Base-by-base conservation (phyloP, 2,888 invertebrate species). In the Drosophila lacicola region DNA sequence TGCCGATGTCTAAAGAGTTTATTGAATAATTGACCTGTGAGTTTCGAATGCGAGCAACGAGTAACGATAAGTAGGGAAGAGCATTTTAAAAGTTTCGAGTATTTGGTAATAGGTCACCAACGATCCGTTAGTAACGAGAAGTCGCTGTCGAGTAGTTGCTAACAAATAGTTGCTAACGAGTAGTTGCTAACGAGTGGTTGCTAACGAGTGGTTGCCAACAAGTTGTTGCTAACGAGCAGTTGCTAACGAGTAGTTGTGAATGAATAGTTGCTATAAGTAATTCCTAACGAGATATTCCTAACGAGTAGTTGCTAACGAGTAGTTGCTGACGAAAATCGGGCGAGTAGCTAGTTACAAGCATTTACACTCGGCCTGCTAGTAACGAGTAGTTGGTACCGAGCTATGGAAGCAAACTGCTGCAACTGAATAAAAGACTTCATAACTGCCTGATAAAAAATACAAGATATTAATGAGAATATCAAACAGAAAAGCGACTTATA, bases 11-110 rank as follows among this genome's bases (percentile, higher is more conserved):
- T 17, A 29, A 21, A 44, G 8, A 14, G 50, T 51, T 34, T 25
- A 51, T 58, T 51, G 33, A 25, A 50, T 58, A 25, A 58, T 51
- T 49, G 50, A 2, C 8, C 6, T 36, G 11, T 25, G 14, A 1
- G n/a, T 13, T 14, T 41, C n/a, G 11, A 11, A 11, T 4, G 3
- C 36, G 13, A 41, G 2, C 14, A 4, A 13, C n/a, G 21, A 36
- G 21, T 50, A 36, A n/a, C n/a, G 21, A n/a, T 10, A 21, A 29
- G 29, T 29, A 8, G 29, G 29, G 8, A 29, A 29, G 8, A 25
- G 6, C 25, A 25, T 25, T 25, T 8, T 2, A 8, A 25, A 36
- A 37, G n/a, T 6, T 5, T 5, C 13, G 5, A 37, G 25, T 2
- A 25, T 25, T 25, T 25, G 25, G 25, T 8, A 8, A 29, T 8